These are phyloP conservation scores for Leucophenga varia DNA, from an alignment of 1,140 invertebrate species.

Conservation along the genomic window DNA sequence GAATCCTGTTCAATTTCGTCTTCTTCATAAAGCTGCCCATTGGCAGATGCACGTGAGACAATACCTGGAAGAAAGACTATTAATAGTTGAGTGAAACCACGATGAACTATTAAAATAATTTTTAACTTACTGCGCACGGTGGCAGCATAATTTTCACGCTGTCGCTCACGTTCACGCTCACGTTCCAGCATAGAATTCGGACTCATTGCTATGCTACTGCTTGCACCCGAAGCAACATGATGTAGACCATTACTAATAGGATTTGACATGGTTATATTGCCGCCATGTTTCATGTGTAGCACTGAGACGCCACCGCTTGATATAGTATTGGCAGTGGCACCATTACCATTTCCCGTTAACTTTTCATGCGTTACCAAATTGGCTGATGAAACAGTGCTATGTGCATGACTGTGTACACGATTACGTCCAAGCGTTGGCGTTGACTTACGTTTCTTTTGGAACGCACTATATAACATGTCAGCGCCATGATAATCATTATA, in stretches of 20 bases:
- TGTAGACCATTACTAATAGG: slow-evolving; percentile 47
- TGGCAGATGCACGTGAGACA: slow-evolving; percentile 52
- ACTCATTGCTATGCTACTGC: slow-evolving; percentile 59
- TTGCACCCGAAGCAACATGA: slow-evolving; percentile 47
- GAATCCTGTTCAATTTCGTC: slow-evolving; percentile 54
- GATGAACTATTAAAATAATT: background rate
- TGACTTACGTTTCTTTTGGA: slow-evolving; percentile 43
- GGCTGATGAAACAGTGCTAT: slow-evolving; percentile 48
- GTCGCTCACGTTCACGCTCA: slow-evolving; percentile 41
- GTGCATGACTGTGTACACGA: slow-evolving; percentile 51
- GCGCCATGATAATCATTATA: slow-evolving; percentile 42
- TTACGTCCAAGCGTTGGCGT: slow-evolving; percentile 35
- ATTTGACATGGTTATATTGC: slow-evolving; percentile 47
- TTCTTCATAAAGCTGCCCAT: slow-evolving; percentile 52
- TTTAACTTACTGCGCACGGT: slow-evolving; percentile 54
- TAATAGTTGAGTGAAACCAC: slow-evolving; percentile 24
- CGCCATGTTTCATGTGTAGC: slow-evolving; percentile 49
- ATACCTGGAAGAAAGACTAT: slow-evolving; percentile 53
- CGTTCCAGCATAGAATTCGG: slow-evolving; percentile 34
- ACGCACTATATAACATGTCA: slow-evolving; percentile 49
- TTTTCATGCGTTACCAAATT: slow-evolving; percentile 53
- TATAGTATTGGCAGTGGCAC: slow-evolving; percentile 24
- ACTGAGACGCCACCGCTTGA: slow-evolving; percentile 46
- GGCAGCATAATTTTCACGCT: slow-evolving; percentile 52
- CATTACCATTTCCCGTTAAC: slow-evolving; percentile 38